Conservation (phyloP, 2,113 vertebrate genomes). For the Ophthalmotilapia sp. region DNA sequence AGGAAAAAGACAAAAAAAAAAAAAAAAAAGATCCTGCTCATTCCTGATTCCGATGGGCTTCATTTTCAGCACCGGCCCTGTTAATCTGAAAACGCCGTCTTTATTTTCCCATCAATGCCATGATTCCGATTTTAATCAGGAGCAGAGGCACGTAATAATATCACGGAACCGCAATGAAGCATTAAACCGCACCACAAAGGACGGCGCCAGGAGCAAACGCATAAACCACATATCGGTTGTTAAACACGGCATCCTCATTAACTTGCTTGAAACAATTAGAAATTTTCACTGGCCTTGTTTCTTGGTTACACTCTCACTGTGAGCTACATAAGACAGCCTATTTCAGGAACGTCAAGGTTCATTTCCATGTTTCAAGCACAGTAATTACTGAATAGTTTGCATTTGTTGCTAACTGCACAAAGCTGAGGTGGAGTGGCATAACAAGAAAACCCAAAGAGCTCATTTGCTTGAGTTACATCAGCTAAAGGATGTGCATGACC, state of each 20-base stretch:
- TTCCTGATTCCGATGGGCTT: background rate
- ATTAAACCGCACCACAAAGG: background rate
- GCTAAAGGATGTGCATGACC: background rate
- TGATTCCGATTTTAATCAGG: slow-evolving; percentile 34
- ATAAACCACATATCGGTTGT: slow-evolving; percentile 10
- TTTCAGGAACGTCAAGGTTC: slow-evolving; percentile 34
- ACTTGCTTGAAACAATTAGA: slow-evolving; percentile 19
- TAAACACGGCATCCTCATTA: slow-evolving; percentile 44
- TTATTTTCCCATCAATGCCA: slow-evolving; percentile 8
- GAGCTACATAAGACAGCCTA: slow-evolving; percentile 27
- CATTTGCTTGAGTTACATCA: slow-evolving; percentile 26
- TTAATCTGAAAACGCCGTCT: slow-evolving; percentile 3
- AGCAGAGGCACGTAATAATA: background rate
- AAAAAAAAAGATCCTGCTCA: background rate
- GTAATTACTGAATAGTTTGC: slow-evolving; percentile 29
- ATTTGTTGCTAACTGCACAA: background rate
- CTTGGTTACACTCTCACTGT: slow-evolving; percentile 32
- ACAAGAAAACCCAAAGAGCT: background rate
- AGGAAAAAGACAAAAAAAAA: background rate
- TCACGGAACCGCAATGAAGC: background rate
- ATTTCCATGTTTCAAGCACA: slow-evolving; percentile 26
- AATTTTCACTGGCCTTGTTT: slow-evolving; percentile 41
- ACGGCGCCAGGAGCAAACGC: background rate
- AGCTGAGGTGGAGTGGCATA: background rate
- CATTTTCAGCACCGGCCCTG: background rate